Conservation (phyloP, 2,888 invertebrate species). For the Volucella inflata region DNA sequence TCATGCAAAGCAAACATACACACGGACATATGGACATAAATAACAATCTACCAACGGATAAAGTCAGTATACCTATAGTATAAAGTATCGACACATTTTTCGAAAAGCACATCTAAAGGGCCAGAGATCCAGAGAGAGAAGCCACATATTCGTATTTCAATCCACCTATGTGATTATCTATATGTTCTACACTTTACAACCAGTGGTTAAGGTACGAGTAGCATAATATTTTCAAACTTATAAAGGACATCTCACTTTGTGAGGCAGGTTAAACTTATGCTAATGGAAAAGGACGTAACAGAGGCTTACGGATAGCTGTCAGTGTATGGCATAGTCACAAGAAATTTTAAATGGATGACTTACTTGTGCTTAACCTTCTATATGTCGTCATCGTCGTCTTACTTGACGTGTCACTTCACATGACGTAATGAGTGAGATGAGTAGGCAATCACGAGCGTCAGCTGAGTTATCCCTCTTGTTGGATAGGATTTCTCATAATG, state of each 20-base stretch:
- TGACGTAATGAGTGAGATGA: slow-evolving; percentile 30
- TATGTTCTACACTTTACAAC: slow-evolving; percentile 7
- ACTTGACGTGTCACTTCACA: slow-evolving; percentile 54
- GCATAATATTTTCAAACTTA: slow-evolving; percentile 9
- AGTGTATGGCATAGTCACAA: slow-evolving; percentile 34
- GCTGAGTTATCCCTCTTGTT: slow-evolving; percentile 21
- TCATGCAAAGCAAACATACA: slow-evolving; percentile 49
- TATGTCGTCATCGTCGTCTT: slow-evolving; percentile 25
- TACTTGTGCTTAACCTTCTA: slow-evolving; percentile 28
- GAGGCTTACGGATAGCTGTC: background rate
- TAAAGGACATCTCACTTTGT: background rate
- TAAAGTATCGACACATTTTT: slow-evolving; percentile 48
- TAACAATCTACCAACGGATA: background rate
- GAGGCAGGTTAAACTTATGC: slow-evolving; percentile 37
- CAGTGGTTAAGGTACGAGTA: slow-evolving; percentile 8
- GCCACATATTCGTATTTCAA: background rate
- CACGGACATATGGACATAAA: background rate
- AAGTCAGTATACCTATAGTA: background rate
- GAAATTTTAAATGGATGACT: slow-evolving; percentile 59
- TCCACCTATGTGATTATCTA: background rate
- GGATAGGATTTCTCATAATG: background rate
- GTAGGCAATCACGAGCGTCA: background rate
- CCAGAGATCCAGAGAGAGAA: background rate
- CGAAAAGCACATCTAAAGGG: slow-evolving; percentile 27
- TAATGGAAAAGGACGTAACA: slow-evolving; percentile 44